Conservation (phyloP, 2,888 invertebrate genomes). For the Scelioninae gen. 1 region DNA sequence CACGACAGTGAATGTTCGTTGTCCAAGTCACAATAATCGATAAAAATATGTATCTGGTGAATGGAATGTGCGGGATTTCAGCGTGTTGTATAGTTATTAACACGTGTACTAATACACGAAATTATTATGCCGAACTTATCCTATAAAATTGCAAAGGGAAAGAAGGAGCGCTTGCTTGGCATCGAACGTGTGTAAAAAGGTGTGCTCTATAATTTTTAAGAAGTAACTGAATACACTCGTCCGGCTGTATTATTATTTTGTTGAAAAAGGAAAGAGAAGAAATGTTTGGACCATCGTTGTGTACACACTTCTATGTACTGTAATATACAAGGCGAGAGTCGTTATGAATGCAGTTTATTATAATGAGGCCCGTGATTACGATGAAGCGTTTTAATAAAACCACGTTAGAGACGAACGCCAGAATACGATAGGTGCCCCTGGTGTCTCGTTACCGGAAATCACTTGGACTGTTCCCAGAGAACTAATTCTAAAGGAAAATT, state of each 20-base stretch:
- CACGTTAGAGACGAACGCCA: constrained; percentile 58
- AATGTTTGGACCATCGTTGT: constrained; percentile 55
- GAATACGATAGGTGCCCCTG: constrained; percentile 67
- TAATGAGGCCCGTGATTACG: constrained; percentile 68
- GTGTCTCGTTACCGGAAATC: constrained; percentile 71
- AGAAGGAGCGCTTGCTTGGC: constrained; percentile 26
- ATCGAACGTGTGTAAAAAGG: constrained; percentile 59
- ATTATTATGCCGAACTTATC: constrained; percentile 57
- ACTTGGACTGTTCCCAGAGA: constrained; percentile 48
- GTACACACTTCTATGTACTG: constrained; percentile 51
- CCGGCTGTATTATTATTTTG: constrained; percentile 67
- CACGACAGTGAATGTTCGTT: constrained; percentile 18
- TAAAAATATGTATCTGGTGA: constrained; percentile 46
- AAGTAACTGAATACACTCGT: constrained; percentile 68
- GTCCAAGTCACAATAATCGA: constrained; percentile 22
- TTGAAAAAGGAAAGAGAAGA: constrained; percentile 52
- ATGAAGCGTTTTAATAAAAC: constrained; percentile 68
- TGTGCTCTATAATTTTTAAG: constrained; percentile 69
- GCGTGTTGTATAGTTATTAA: constrained; percentile 42
- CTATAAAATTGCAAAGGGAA: constrained; percentile 59
- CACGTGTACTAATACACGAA: constrained; percentile 50
- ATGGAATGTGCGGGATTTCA: constrained; percentile 43
- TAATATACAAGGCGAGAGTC: constrained; percentile 59
- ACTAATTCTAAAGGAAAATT: constrained; percentile 43
- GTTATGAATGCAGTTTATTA: constrained; percentile 70